Conservation (phyloP, 2,113 vertebrate species). For the Arvicanthis niloticus region DNA sequence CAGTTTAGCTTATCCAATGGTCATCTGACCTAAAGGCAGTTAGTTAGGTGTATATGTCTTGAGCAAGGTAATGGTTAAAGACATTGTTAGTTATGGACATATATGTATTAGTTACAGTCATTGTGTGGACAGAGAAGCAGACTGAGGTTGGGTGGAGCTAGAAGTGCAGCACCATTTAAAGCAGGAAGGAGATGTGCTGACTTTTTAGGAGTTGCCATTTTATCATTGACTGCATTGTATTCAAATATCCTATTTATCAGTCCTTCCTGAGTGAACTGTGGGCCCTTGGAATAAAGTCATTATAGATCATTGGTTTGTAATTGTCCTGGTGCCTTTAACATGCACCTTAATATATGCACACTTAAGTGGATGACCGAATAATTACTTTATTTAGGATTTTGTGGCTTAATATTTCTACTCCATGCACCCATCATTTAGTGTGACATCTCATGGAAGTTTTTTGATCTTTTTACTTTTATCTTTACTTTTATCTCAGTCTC, state of each 20-base stretch:
- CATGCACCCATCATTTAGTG: neutral
- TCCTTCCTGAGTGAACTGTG: neutral
- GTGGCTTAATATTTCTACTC: slow-evolving; percentile 42
- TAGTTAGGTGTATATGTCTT: neutral
- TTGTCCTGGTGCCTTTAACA: neutral
- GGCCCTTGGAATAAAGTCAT: slow-evolving; percentile 17
- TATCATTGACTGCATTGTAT: neutral
- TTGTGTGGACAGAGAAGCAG: neutral
- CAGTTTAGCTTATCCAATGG: neutral
- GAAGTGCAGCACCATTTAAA: neutral
- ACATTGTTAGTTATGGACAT: neutral
- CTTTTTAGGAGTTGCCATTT: neutral
- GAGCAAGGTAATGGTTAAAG: neutral
- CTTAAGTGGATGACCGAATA: slow-evolving; percentile 38
- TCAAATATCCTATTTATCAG: neutral
- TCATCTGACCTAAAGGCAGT: slow-evolving; percentile 4
- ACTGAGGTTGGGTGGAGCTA: neutral
- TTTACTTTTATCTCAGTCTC: neutral
- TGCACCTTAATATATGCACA: neutral
- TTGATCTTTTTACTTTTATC: slow-evolving; percentile 45
- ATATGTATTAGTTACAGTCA: neutral
- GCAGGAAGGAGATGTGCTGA: neutral
- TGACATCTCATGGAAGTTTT: neutral
- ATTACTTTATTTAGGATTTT: neutral
- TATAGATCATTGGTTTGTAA: slow-evolving; percentile 8